A percentile compares a stretch with the other conserved stretches of the same genome.
Conservation (phyloP, 2,888 invertebrate species). For the Psylliodes chrysocephalus region DNA sequence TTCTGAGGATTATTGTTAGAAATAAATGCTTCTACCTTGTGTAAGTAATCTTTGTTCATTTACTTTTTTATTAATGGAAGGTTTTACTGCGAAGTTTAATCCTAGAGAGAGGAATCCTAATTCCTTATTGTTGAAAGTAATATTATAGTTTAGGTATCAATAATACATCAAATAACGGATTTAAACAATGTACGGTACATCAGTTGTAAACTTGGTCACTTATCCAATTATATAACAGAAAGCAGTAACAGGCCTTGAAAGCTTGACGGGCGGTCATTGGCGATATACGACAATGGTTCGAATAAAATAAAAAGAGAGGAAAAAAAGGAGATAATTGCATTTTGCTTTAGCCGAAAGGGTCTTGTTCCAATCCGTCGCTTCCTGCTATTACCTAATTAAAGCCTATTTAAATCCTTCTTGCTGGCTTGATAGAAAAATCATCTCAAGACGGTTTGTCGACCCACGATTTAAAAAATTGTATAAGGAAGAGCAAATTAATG, state of each 20-base stretch:
- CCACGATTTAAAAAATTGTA: conserved; percentile 20
- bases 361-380: conserved; percentile 37
- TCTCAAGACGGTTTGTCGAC: conserved; percentile 38
- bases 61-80: too few species aligned
- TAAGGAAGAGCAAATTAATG: conserved; percentile 14
- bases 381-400: conserved; percentile 44
- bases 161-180: too few species aligned
- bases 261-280: neutral
- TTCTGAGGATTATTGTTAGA: too few species aligned
- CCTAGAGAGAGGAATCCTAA: too few species aligned
- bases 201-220: neutral
- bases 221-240: conserved; percentile 11
- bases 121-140: too few species aligned
- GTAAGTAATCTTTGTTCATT: too few species aligned
- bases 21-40: too few species aligned
- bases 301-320: conserved; percentile 32
- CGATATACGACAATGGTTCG: conserved; percentile 21
- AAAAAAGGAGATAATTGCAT: conserved; percentile 37
- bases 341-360: conserved; percentile 21
- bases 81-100: too few species aligned
- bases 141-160: too few species aligned
- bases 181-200: too few species aligned
- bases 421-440: conserved; percentile 31
- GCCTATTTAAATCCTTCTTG: conserved; percentile 33
- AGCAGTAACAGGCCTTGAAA: conserved; percentile 36